A percentile compares a stretch with the other conserved stretches of the same genome.
Conservation (phyloP, 2,113 vertebrate species). For the Etheostoma cragini region DNA sequence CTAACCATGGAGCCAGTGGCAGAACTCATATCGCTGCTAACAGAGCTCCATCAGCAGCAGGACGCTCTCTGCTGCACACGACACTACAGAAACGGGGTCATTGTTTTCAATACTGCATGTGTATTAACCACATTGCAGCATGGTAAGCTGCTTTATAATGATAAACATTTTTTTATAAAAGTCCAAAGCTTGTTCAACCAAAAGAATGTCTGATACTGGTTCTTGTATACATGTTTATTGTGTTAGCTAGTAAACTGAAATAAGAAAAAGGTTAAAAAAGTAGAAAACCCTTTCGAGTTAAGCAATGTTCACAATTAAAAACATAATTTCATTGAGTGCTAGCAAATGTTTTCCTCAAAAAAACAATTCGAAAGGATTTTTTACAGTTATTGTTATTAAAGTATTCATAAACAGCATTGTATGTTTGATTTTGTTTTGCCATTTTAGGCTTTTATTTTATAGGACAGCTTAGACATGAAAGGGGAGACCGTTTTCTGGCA, state of each 20-base stretch:
- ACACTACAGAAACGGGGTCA: background rate
- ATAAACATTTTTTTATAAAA: background rate
- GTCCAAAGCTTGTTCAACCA: background rate
- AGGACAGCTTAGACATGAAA: too few species aligned
- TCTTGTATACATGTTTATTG: background rate
- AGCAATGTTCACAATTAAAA: background rate
- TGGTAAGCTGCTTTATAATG: background rate
- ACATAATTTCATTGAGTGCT: background rate
- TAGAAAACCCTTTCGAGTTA: background rate
- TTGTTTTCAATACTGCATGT: constrained; percentile 19
- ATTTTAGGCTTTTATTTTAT: too few species aligned
- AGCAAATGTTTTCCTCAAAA: background rate
- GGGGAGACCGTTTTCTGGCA: too few species aligned
- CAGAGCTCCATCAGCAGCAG: constrained; percentile 30
- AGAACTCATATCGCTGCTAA: constrained; percentile 32
- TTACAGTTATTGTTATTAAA: too few species aligned
- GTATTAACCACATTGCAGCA: background rate
- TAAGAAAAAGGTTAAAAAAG: background rate
- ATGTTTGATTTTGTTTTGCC: too few species aligned
- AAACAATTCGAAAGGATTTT: too few species aligned
- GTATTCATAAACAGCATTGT: too few species aligned
- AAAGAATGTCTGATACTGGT: background rate
- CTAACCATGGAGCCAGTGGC: constrained; percentile 51
- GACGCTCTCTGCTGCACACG: constrained; percentile 15
- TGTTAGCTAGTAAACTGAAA: background rate